A percentile compares a stretch with the other conserved stretches of the same genome.
Conservation (phyloP, 2,888 invertebrate species). For the Drosophila eohydei region DNA sequence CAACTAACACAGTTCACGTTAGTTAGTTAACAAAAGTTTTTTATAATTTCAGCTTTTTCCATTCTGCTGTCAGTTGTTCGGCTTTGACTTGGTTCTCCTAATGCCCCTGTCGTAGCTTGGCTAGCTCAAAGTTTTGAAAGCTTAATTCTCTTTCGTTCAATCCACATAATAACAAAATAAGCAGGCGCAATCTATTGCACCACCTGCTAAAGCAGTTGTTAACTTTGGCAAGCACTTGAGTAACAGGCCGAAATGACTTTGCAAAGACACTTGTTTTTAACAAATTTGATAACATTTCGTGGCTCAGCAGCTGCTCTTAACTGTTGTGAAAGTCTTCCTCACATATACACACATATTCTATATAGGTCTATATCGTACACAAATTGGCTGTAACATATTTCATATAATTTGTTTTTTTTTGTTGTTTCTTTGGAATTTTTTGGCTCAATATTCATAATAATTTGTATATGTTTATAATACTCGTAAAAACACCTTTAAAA, state of each 20-base stretch:
- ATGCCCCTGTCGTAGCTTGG: neutral
- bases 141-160: neutral
- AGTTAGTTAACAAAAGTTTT: neutral
- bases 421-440: neutral
- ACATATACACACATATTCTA: slow-evolving; percentile 27
- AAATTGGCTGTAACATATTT: slow-evolving; percentile 59
- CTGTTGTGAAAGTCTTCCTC: slow-evolving; percentile 22
- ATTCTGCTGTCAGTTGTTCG: neutral
- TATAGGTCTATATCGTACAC: slow-evolving; percentile 38
- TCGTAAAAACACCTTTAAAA: slow-evolving; percentile 64
- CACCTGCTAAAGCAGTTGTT: slow-evolving; percentile 19
- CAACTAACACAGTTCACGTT: neutral
- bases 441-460: slow-evolving; percentile 51
- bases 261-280: slow-evolving; percentile 86
- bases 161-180: neutral
- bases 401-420: slow-evolving; percentile 7
- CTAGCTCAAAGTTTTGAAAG: neutral
- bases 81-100: neutral
- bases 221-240: slow-evolving; percentile 10
- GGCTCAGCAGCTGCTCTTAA: slow-evolving; percentile 16
- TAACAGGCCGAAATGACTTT: slow-evolving; percentile 87
- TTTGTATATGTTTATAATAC: slow-evolving; percentile 57
- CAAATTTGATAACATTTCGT: slow-evolving; percentile 37
- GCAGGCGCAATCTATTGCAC: neutral
- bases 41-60: neutral